Base-by-base conservation (phyloP, 1,140 invertebrate species). In the Camponotus vicinus region DNA sequence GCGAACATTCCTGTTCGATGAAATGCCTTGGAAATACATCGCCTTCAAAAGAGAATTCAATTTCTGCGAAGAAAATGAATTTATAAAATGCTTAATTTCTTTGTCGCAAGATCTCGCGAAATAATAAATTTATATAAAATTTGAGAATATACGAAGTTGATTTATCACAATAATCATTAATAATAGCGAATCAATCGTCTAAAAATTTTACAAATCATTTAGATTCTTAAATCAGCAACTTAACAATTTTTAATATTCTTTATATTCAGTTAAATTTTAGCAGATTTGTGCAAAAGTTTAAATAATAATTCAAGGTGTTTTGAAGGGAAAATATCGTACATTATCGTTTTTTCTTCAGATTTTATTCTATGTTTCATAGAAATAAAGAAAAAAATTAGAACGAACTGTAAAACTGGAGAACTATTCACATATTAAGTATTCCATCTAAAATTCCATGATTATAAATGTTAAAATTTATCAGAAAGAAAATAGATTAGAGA, bases 21-120 rank as follows among this genome's bases (percentile, higher is more conserved):
- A 79, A 79, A 79, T n/a, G 13, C 8, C 45, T 79, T n/a, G n/a
- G n/a, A 82, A 73, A 82, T 82, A 27, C 18, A 59, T 82, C n/a
- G 64, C 45, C 2, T 69, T 79, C 79, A 59, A 45, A 82, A 37
- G 9, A 27, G 9, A 73, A 59, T 45, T 57, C 78, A 71, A 82
- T 82, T 34, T 71, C 27, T n/a, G 18, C 3, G 37, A 21, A 34
- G 21, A 71, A 15, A 73, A 82, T 59, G 42, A 73, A 49, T 59
- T 45, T 82, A 73, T 45, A 66, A 37, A 27, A 8, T 6, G 3
- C 7, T 8, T n/a, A n/a, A 67, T 52, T 52, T 32, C 4, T 57
- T 79, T 55, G 13, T 13, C n/a, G n/a, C 45, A 15, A 15, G 6
- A 42, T 9, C 3, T 27, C 9, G n/a, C 13, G 13, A 11, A 27